Percentiles rank a stretch among this genome's conserved stretches.
Conservation (phyloP, 2,888 invertebrate species). For the Spodoptera littoralis region DNA sequence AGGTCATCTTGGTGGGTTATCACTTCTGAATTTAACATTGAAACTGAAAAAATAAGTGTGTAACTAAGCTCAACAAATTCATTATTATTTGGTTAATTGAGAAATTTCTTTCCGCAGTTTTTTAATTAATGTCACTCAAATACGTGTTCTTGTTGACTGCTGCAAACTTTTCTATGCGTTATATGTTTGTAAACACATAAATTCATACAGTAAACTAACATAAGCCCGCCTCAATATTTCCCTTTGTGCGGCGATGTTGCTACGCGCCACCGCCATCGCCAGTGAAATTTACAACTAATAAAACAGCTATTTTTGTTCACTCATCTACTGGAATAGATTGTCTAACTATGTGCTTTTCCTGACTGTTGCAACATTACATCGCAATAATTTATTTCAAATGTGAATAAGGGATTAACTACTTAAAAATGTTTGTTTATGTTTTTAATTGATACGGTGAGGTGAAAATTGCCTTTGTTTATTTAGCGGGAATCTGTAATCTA, state of each 20-base stretch:
- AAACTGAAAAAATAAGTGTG: too few relatives aligned
- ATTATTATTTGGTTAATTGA: too few relatives aligned
- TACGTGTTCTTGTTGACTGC: background rate
- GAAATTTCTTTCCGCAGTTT: too few relatives aligned
- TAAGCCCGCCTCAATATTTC: constrained; percentile 48
- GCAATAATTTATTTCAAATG: constrained; percentile 28
- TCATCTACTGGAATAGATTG: constrained; percentile 67
- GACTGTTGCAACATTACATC: constrained; percentile 53
- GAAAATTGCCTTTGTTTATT: constrained; percentile 50
- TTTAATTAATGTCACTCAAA: background rate
- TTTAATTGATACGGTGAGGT: constrained; percentile 32
- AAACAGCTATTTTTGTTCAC: constrained; percentile 66
- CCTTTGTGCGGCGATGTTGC: constrained; percentile 58
- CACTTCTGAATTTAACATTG: too few relatives aligned
- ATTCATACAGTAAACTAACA: constrained; percentile 34
- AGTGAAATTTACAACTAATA: constrained; percentile 64
- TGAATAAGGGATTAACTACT: constrained; percentile 35
- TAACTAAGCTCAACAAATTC: too few relatives aligned
- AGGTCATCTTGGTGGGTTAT: background rate
- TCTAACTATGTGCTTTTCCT: constrained; percentile 66
- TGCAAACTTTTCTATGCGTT: constrained; percentile 2
- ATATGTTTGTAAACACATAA: constrained; percentile 34
- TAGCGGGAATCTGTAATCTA: constrained; percentile 55
- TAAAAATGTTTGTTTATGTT: constrained; percentile 30
- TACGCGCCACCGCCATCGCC: constrained; percentile 40